Base-by-base conservation (phyloP, 2,888 invertebrate species). In the Drosophila emarginata region DNA sequence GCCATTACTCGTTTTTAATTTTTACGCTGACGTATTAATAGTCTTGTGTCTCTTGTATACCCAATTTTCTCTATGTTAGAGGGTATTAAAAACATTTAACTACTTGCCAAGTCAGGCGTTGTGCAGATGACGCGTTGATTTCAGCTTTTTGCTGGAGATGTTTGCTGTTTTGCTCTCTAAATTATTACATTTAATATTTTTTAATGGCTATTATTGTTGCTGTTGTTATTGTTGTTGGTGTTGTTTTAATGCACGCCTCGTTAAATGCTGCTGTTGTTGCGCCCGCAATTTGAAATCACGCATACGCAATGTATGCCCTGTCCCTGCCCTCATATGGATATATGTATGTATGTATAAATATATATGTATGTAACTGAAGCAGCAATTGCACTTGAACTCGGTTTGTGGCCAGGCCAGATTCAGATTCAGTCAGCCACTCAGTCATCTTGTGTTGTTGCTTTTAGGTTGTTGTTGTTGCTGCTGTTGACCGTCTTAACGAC, bases 211-310 rank as follows among this genome's bases (percentile, higher is more conserved):
- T 32, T 53, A 69, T 18, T 32, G 59, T 59, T 66, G 64, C 52
- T 53, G 39, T 71, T 39, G 61, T 66, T 32, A 4, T 64, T 71
- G 69, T 57, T 51, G 50, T 40, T 64, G 32, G 52, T 66, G 50
- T 73, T 77, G 51, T 26, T 68, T 88, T 78, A 72, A 82, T 82
- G 88, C 86, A 88, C 78, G 80, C 76, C 78, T 86, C 83, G 87
- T 82, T 82, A 88, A 88, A 86, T 83, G 86, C 6, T 53, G 45
- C 7, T n/a, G 45, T 32, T 53, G 65, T 59, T 70, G 54, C 40
- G 28, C 36, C 54, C 54, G 67, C 67, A 50, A 71, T 72, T 77
- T 72, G 70, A 81, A 87, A 79, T 82, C 54, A 77, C 87, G 87
- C 80, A 82, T 87, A 85, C 82, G 82, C 86, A 87, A 87, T 58